Evolutionary conservation across 1,140 invertebrate genomes (phyloP).

Genomic region (Leptopilina clavipes): DNA sequence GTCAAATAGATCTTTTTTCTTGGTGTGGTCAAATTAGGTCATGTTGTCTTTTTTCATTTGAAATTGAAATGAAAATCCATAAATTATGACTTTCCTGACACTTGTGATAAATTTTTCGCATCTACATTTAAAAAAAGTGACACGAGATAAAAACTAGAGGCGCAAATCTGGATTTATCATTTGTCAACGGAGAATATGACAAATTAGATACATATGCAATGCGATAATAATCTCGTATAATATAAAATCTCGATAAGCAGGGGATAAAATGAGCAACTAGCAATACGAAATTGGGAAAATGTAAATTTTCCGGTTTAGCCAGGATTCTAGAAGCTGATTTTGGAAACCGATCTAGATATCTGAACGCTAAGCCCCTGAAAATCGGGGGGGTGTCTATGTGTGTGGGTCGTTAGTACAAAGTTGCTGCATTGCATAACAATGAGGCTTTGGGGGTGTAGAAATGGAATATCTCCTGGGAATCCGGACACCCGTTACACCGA

Average conservation of each 20-base stretch:
- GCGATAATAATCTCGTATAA: no score
- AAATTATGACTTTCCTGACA: no score
- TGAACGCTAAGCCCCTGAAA: constrained; percentile 47
- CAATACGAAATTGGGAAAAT: constrained; percentile 10
- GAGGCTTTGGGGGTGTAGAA: constrained; percentile 61
- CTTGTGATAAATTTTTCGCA: no score
- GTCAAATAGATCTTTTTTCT: no score
- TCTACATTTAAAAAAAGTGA: neutral
- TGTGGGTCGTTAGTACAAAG: constrained; percentile 70
- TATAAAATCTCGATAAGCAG: constrained; percentile 1
- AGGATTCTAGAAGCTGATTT: constrained; percentile 50
- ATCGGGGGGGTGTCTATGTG: constrained; percentile 42
- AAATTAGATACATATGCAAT: constrained; percentile 36
- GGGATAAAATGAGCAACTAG: constrained; percentile 37
- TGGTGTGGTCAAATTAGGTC: no score
- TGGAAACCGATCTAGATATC: constrained; percentile 59
- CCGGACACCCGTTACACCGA: constrained; percentile 65
- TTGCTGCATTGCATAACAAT: constrained; percentile 72
- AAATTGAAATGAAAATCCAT: no score
- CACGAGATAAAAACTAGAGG: neutral
- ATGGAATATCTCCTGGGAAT: constrained; percentile 71
- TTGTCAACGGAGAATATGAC: constrained; percentile 36
- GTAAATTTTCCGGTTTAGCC: neutral
- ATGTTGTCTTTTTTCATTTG: no score
- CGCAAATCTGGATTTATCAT: neutral